Conservation (phyloP, 2,888 invertebrate genomes). For the Steromphala cineraria region DNA sequence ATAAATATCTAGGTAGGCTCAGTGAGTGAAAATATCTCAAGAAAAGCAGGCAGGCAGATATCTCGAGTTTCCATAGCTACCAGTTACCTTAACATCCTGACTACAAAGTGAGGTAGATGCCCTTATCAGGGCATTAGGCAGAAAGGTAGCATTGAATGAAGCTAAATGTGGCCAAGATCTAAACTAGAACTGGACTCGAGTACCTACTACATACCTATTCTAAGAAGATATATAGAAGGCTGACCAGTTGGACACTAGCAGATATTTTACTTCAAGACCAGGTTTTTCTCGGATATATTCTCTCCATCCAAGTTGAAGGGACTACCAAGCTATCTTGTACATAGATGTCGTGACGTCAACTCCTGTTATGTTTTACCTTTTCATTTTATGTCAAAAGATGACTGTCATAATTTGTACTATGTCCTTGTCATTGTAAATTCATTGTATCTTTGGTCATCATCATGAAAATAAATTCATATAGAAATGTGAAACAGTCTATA, state of each 20-base stretch:
- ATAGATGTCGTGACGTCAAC: not conserved
- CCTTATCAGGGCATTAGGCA: slow-evolving; percentile 17
- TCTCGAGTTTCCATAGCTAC: slow-evolving; percentile 16
- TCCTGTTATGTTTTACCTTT: slow-evolving; percentile 3
- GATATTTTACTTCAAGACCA: not conserved
- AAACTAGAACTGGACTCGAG: not conserved
- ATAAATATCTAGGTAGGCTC: slow-evolving; percentile 21
- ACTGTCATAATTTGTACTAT: not conserved
- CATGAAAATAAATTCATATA: slow-evolving; percentile 16
- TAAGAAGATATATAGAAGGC: slow-evolving; percentile 13
- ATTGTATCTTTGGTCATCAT: slow-evolving; percentile 17
- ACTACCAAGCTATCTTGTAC: slow-evolving; percentile 14
- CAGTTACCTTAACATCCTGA: slow-evolving; percentile 10
- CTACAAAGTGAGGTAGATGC: slow-evolving; percentile 13
- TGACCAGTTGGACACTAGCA: not conserved
- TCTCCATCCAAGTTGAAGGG: not conserved
- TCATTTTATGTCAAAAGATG: not conserved
- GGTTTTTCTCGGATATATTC: slow-evolving; percentile 12
- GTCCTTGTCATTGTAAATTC: slow-evolving; percentile 16
- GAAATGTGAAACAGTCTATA: not conserved
- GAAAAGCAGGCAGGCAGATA: slow-evolving; percentile 25
- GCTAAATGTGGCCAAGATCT: not conserved
- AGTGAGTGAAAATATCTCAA: slow-evolving; percentile 19
- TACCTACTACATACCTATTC: not conserved
- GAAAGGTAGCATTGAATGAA: slow-evolving; percentile 4